Percentiles rank a stretch among this genome's conserved stretches.
Evolutionary conservation across 2,113 vertebrate species (phyloP).

Genomic region (Spheniscus mendiculus): DNA sequence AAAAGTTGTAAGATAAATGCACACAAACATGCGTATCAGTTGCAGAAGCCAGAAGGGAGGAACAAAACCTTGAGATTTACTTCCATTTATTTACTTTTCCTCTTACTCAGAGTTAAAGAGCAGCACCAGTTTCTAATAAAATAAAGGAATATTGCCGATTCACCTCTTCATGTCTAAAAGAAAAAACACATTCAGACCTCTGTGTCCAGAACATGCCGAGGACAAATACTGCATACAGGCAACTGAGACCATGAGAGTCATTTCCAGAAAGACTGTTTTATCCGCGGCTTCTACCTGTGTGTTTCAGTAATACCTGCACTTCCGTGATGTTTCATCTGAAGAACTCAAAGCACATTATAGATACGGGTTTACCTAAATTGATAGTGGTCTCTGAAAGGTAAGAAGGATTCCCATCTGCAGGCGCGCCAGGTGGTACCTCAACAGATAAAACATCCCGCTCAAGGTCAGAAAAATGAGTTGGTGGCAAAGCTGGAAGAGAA

Average conservation of each 20-base stretch:
- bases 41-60: not conserved
- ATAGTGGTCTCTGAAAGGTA: not conserved
- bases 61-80: not conserved
- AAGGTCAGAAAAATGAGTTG: not conserved
- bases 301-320: not conserved
- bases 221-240: not conserved
- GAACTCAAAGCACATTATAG: not conserved
- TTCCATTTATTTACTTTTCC: not conserved
- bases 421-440: not conserved
- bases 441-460: not conserved
- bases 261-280: not conserved
- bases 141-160: not conserved
- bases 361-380: not conserved
- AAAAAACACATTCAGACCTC: not conserved
- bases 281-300: not conserved
- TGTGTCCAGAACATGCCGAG: not conserved
- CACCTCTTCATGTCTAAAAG: not conserved
- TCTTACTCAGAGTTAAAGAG: not conserved
- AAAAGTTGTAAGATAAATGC: not conserved
- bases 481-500: not conserved
- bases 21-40: not conserved
- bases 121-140: not conserved
- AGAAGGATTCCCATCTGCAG: constrained; percentile 6
- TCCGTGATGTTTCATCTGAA: not conserved
- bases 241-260: fast-evolving